These are phyloP conservation scores for Menidia beryllina DNA, from an alignment of 2,113 vertebrate genomes.

Conservation along the genomic window DNA sequence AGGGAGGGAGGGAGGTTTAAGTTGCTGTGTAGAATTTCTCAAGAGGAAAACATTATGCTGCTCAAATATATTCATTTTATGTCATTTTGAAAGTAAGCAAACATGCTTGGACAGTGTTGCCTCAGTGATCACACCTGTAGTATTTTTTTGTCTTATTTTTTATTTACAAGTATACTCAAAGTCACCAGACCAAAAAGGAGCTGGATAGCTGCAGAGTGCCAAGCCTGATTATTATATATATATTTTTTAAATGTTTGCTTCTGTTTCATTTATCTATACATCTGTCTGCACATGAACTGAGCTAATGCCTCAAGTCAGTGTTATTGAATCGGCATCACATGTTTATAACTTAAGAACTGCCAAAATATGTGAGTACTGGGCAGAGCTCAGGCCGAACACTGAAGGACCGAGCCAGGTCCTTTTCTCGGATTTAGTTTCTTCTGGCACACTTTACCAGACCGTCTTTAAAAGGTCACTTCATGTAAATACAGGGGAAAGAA, in stretches of 20 bases:
- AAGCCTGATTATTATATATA: no score
- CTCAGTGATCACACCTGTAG: constrained; percentile 13
- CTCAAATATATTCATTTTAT: constrained; percentile 21
- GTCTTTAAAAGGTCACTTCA: constrained; percentile 17
- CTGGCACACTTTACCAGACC: not conserved
- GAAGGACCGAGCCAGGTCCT: not conserved
- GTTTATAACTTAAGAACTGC: constrained; percentile 13
- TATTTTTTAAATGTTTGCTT: no score
- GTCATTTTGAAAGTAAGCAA: not conserved
- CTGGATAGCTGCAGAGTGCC: constrained; percentile 22
- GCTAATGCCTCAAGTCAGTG: not conserved
- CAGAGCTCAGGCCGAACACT: not conserved
- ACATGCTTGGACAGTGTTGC: constrained; percentile 44
- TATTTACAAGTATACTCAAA: constrained; percentile 33
- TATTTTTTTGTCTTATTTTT: constrained; percentile 42
- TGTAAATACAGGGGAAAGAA: not conserved
- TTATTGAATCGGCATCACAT: not conserved
- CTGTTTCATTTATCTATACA: not conserved
- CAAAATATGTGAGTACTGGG: not conserved
- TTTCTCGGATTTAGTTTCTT: not conserved
- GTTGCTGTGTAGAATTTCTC: not conserved
- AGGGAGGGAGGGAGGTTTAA: no score
- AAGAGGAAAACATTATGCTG: constrained; percentile 21
- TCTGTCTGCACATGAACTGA: not conserved
- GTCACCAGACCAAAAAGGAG: constrained; percentile 4